A percentile compares a stretch with the other conserved stretches of the same genome.
Evolutionary conservation across 1,140 invertebrate species (phyloP).

Genomic region (Agrypnia vestita): DNA sequence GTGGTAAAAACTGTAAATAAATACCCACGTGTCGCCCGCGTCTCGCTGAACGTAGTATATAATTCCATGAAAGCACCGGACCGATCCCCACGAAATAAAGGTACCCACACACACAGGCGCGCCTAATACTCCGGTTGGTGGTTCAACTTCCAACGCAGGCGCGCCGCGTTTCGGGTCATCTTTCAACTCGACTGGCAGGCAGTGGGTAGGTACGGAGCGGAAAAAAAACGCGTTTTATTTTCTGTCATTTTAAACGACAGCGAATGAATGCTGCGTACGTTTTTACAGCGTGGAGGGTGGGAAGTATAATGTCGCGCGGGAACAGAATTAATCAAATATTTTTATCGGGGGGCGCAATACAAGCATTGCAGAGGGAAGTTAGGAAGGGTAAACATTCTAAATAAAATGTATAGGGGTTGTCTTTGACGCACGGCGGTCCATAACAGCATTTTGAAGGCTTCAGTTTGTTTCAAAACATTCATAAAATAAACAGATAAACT

Average conservation of each 20-base stretch:
- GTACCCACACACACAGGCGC: conserved; percentile 3
- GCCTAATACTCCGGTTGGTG: background rate
- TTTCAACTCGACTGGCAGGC: background rate
- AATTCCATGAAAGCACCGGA: conserved; percentile 11
- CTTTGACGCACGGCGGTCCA: no score
- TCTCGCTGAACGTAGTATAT: background rate
- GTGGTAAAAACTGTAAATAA: no score
- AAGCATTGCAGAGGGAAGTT: conserved; percentile 10
- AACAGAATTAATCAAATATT: conserved; percentile 28
- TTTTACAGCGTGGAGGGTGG: conserved; percentile 14
- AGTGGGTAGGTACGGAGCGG: background rate
- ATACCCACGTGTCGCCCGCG: no score
- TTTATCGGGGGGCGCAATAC: conserved; percentile 2
- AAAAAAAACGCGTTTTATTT: background rate
- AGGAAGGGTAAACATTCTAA: background rate
- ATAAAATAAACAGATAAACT: no score
- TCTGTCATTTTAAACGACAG: background rate
- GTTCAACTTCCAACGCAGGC: conserved; percentile 29
- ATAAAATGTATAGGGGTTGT: no score
- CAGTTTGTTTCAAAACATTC: no score
- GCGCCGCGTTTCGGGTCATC: conserved; percentile 25
- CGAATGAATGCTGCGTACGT: background rate
- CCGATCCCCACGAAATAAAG: conserved; percentile 25
- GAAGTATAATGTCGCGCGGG: background rate
- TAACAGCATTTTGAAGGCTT: no score